Percentiles rank a stretch among this genome's conserved stretches.
Conservation (phyloP, 1,140 invertebrate species). For the Macrocentrus cingulum region DNA sequence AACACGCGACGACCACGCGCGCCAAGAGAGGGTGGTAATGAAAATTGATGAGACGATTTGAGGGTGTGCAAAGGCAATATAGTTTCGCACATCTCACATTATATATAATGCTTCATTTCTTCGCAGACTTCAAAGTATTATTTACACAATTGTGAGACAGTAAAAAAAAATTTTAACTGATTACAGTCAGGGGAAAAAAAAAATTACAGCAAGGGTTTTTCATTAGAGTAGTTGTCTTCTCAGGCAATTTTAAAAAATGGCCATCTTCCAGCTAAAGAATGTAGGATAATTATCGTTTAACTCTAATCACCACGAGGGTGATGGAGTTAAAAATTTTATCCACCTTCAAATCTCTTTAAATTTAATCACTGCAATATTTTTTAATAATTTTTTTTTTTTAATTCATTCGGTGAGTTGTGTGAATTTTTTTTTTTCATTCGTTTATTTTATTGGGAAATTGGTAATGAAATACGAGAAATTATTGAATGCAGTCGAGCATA, state of each 20-base stretch:
- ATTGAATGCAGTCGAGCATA: too few species aligned
- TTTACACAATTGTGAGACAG: too few species aligned
- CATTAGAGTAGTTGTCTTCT: slow-evolving; percentile 14
- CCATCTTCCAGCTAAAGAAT: slow-evolving; percentile 22
- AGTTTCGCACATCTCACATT: slow-evolving; percentile 1
- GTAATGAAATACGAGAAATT: too few species aligned
- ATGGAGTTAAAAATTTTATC: slow-evolving; percentile 26
- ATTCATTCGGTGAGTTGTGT: too few species aligned
- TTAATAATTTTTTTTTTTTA: slow-evolving; percentile 1
- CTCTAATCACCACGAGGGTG: slow-evolving; percentile 14
- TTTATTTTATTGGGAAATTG: slow-evolving; percentile 4
- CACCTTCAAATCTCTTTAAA: not conserved
- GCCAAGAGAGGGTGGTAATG: slow-evolving; percentile 36
- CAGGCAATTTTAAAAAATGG: slow-evolving; percentile 22
- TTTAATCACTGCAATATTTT: too few species aligned
- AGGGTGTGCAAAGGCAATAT: slow-evolving; percentile 9
- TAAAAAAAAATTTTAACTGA: slow-evolving; percentile 9
- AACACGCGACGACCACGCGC: slow-evolving; percentile 33
- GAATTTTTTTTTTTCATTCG: not conserved
- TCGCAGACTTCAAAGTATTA: slow-evolving; percentile 15
- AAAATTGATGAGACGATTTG: slow-evolving; percentile 48
- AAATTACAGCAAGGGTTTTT: slow-evolving; percentile 15
- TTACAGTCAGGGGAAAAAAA: not conserved
- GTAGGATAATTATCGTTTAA: slow-evolving; percentile 27
- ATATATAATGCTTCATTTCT: slow-evolving; percentile 9